These are phyloP conservation scores for Spatulosminthurus flaviceps DNA, from an alignment of 2,888 invertebrate genomes.

Conservation along the genomic window DNA sequence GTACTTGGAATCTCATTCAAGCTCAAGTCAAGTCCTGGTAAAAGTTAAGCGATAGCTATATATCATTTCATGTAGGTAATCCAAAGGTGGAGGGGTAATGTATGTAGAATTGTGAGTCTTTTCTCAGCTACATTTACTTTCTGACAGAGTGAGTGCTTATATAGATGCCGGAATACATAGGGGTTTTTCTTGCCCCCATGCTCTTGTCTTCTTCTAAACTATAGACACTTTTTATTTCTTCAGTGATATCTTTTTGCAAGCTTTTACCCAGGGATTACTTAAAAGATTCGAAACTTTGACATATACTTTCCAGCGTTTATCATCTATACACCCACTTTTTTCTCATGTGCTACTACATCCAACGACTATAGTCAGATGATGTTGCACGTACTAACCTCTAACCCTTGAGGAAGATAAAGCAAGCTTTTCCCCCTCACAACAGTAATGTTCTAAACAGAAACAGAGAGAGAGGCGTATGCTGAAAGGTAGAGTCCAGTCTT, in stretches of 20 bases:
- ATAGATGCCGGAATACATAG: too few species aligned
- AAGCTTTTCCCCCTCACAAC: too few species aligned
- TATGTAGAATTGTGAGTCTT: background rate
- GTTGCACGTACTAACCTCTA: background rate
- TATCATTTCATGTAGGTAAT: background rate
- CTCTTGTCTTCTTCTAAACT: background rate
- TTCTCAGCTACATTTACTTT: too few species aligned
- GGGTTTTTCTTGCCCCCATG: too few species aligned
- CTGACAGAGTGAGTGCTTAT: too few species aligned
- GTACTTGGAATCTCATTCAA: conserved; percentile 41
- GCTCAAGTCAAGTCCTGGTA: conserved; percentile 10
- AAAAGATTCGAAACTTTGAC: conserved; percentile 21
- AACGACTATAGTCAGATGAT: background rate
- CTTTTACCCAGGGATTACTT: conserved; percentile 19
- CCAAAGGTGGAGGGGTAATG: background rate
- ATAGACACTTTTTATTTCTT: conserved; percentile 15
- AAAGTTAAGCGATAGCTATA: conserved; percentile 10
- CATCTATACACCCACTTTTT: conserved; percentile 21
- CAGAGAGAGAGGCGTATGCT: background rate
- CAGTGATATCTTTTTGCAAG: background rate
- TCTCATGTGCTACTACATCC: background rate
- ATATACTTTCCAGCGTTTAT: conserved; percentile 19
- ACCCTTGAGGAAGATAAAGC: background rate
- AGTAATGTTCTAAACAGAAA: background rate
- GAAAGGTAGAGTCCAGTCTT: background rate